Base-by-base conservation (phyloP, 2,888 invertebrate genomes). In the Cylindroiulus punctatus region DNA sequence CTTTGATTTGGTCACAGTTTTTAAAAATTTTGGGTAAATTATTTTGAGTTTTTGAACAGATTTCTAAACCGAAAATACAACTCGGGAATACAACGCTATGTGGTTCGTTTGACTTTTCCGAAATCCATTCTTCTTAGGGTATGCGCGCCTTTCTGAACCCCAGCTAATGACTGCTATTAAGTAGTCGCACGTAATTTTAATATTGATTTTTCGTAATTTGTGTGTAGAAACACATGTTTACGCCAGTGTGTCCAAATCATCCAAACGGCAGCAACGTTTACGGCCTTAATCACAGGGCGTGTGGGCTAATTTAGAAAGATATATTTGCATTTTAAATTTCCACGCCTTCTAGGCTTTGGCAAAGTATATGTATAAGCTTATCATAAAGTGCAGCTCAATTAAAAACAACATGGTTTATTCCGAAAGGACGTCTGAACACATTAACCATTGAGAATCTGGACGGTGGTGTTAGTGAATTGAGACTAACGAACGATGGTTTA, bases 271-370 rank as follows among this genome's bases (percentile, higher is more conserved):
- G 22, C n/a, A 26, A 22, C 3, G 26, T 26, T 47, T 65, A 7
- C 65, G 26, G 12, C 26, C 65, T 65, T 65, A 65, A 65, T 65
- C 26, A 26, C 65, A 26, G 65, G 65, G 65, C 65, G 65, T 65
- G n/a, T 10, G 22, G 26, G 26, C 65, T 65, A 65, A 65, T 65
- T 65, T 65, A 65, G 65, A 19, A 65, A 26, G 65, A 65, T 22
- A 26, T 65, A 65, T 65, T 65, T 65, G 26, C 65, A 65, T 65
- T 65, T 65, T 22, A 65, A 65, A 26, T 65, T 65, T 65, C 26
- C 65, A 65, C 65, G 65, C 65, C 65, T 65, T 26, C 8, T 8
- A n/a, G 12, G 26, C 65, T n/a, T 65, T 65, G n/a, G 26, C 65
- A 65, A 65, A 65, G n/a, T n/a, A n/a, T n/a, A n/a, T n/a, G n/a